phyloP scores from a whole-genome alignment of 1,140 invertebrate genomes.

The Himalopsyche phryganea region DNA sequence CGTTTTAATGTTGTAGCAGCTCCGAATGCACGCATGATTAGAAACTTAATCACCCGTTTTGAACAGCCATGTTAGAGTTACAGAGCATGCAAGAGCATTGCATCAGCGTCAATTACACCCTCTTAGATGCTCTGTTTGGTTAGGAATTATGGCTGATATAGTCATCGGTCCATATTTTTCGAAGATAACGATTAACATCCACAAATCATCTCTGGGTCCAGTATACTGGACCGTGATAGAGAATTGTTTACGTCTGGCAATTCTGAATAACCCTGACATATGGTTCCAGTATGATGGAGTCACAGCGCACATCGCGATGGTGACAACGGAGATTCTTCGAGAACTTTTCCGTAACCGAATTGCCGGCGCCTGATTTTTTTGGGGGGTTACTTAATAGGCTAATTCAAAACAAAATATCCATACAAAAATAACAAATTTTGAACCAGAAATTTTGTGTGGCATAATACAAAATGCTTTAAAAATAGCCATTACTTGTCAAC shows the following conservation, averaged over 20 bases:
- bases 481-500: no score
- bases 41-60: no score
- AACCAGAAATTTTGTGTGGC: no score
- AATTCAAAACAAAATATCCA: not conserved
- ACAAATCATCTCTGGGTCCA: not conserved
- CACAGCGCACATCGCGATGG: slow-evolving; percentile 29
- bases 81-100: not conserved
- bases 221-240: slow-evolving; percentile 24
- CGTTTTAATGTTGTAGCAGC: not conserved
- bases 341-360: no score
- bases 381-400: not conserved
- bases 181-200: not conserved
- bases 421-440: no score
- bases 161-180: not conserved
- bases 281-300: slow-evolving; percentile 34
- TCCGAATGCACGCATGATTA: no score
- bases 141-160: not conserved
- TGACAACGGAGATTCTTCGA: slow-evolving; percentile 21
- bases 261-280: slow-evolving; percentile 18
- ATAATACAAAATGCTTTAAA: no score
- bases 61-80: no score
- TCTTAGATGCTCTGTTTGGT: not conserved
- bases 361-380: not conserved
- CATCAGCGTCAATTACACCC: no score
- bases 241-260: slow-evolving; percentile 18